Evolutionary conservation across 2,797 vertebrate species (phyloP), one percentile per base, ranked within the genome.

Genomic region (Crenichthys baileyi): DNA sequence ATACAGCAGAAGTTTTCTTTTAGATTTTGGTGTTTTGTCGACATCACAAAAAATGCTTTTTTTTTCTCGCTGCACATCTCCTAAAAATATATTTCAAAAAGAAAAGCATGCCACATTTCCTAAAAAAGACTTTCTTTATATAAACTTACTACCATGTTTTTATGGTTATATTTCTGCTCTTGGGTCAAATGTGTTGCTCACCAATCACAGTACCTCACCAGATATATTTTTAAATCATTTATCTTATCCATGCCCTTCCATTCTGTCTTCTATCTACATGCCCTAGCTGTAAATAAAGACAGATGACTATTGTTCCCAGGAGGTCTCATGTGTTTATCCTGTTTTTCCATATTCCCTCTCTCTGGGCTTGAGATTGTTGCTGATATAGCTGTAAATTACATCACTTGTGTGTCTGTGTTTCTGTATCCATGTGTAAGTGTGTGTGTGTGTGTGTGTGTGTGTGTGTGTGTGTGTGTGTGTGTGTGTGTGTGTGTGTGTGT

Each of bases 371-470:
- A 82, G 76, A 67, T 72, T 75, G 76, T 70, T 81, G 72, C 78
- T 78, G 85, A 90, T 80, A 65, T 16, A 46, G 76, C 81, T 67
- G 83, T 91, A 91, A 91, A 90, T 94, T 85, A 91, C 22, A 58
- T 11, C 36, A n/a, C 12, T 36, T 67, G n/a, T 71, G 50, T 36
- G 60, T 46, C 60, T 39, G 8, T 12, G 63, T 44, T 48, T 51
- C 68, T 56, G n/a, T 29, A 11, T n/a, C 26, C 22, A n/a, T 20
- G 48, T 41, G 20, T 31, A 48, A 36, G 31, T 36, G 31, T 7
- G 7, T 31, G 41, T 58, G 68, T 78, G 50, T n/a, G n/a, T n/a
- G n/a, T n/a, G n/a, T n/a, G n/a, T n/a, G n/a, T n/a, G n/a, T n/a
- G n/a, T n/a, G n/a, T n/a, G n/a, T n/a, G n/a, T n/a, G n/a, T 67